Base-by-base conservation (phyloP, 2,797 vertebrate genomes). In the Scyliorhinus canicula region DNA sequence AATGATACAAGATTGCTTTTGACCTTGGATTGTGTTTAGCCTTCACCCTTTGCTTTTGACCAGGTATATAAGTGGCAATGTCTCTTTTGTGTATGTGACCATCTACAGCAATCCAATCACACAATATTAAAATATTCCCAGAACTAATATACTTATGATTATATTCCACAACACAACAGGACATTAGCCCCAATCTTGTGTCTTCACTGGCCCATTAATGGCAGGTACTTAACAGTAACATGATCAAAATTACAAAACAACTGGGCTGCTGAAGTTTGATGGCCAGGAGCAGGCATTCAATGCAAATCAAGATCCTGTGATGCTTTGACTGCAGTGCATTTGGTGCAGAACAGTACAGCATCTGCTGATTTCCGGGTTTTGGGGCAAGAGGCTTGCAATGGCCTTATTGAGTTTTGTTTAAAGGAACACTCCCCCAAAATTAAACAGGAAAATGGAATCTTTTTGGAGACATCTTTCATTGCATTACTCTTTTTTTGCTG, bases 1-100 rank as follows among this genome's bases (percentile, higher is more conserved):
- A 60, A n/a, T 52, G 11, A 60, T n/a, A 57, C 50, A 52, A 31
- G 47, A 55, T 90, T 35, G 55, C 52, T 90, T 90, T 90, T 90
- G 86, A 90, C 86, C 86, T 90, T 90, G 86, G 55, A 90, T 90
- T 90, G 55, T 60, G 16, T 57, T 52, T 52, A 52, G 3, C 84
- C 50, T 50, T 90, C 52, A 60, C 35, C 31, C 52, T 90, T 60
- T 90, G 55, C 52, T 90, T 86, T 82, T 90, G 86, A 55, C n/a
- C 31, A n/a, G 31, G 14, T 52, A 31, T 85, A 52, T 35, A 31
- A 60, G 60, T 40, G 24, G 44, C 44, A 82, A 47, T 82, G 79
- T 5, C 40, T 24, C 1, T 40, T 24, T 35, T n/a, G 71, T 74
- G 31, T n/a, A 40, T 47, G 21, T 47, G 26, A 47, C 7, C 6